phyloP scores from a whole-genome alignment of 2,797 vertebrate genomes.

The Rallus crepitans region DNA sequence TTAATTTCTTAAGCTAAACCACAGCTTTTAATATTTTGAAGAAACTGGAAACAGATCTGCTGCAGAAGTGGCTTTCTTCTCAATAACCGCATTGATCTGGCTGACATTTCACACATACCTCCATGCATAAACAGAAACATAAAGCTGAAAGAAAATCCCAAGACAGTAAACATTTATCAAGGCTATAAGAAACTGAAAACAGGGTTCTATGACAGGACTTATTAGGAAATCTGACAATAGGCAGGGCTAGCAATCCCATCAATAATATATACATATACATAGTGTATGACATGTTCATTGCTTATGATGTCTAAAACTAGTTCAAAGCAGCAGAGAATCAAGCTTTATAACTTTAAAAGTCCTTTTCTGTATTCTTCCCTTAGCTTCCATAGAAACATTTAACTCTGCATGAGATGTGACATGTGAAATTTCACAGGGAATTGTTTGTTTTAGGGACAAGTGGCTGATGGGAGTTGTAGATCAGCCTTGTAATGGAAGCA shows the following conservation, averaged over 20 bases:
- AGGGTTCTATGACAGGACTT: not conserved
- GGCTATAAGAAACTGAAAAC: not conserved
- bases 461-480: not conserved
- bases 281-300: not conserved
- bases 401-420: not conserved
- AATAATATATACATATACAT: not conserved
- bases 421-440: conserved; percentile 19
- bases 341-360: not conserved
- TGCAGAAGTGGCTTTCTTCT: not conserved
- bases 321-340: not conserved
- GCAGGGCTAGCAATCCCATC: not conserved
- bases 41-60: not conserved
- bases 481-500: conserved; percentile 9
- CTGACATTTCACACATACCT: not conserved
- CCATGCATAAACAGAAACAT: not conserved
- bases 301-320: not conserved
- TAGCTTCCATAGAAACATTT: not conserved
- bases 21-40: not conserved
- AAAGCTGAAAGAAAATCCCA: conserved; percentile 9
- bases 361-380: not conserved
- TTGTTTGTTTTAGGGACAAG: not conserved
- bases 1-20: not conserved
- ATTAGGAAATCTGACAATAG: not conserved
- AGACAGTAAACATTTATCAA: not conserved
- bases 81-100: not conserved